These are phyloP conservation scores for Ameiurus melas DNA, from an alignment of 2,113 vertebrate genomes.

Conservation along the genomic window DNA sequence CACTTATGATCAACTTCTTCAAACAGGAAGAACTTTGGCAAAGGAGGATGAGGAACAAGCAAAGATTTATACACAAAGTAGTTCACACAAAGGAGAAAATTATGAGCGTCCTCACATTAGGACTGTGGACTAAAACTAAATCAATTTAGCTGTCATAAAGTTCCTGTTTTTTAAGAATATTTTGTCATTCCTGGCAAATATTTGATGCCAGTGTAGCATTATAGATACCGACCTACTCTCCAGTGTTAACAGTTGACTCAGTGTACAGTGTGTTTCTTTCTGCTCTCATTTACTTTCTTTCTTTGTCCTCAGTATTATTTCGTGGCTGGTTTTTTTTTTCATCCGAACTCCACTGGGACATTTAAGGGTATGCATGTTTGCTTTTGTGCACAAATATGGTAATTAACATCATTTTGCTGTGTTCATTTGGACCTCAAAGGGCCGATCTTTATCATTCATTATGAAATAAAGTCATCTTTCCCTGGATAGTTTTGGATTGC, in stretches of 20 bases:
- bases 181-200: not conserved
- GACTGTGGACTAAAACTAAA: not conserved
- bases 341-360: constrained; percentile 65
- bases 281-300: not conserved
- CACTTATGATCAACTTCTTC: not conserved
- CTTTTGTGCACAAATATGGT: constrained; percentile 74
- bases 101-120: no score
- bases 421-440: constrained; percentile 78
- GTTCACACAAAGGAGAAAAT: no score
- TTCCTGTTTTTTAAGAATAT: not conserved
- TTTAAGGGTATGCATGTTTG: constrained; percentile 76
- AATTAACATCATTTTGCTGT: constrained; percentile 78
- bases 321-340: not conserved
- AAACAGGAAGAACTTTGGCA: not conserved
- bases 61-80: not conserved
- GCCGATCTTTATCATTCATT: constrained; percentile 67
- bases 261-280: not conserved
- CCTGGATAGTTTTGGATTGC: constrained; percentile 65
- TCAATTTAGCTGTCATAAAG: not conserved
- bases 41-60: not conserved
- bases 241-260: not conserved
- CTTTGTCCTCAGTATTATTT: constrained; percentile 25
- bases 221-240: not conserved
- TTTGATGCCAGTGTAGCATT: not conserved
- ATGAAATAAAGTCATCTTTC: constrained; percentile 73